These are phyloP conservation scores for Morbakka virulenta DNA, from an alignment of 30 jellyfish, hydroid and myxozoan genomes.

Conservation along the genomic window DNA sequence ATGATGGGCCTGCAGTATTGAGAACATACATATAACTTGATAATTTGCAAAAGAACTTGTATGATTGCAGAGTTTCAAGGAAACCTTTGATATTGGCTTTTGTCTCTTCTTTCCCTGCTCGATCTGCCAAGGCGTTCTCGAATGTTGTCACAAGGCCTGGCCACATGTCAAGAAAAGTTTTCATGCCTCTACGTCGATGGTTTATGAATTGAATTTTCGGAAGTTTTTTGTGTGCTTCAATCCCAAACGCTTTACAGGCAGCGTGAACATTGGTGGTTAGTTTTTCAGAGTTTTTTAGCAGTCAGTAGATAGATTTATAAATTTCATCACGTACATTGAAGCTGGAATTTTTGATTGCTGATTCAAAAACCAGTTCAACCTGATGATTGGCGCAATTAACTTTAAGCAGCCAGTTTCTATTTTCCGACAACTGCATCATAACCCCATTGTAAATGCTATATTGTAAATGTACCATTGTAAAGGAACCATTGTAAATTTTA, in stretches of 20 bases:
- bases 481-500: conserved; percentile 24
- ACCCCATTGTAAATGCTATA: conserved; percentile 16
- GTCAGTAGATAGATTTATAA: conserved; percentile 7
- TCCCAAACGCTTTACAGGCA: no score
- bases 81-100: conserved; percentile 26
- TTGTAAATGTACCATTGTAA: conserved; percentile 14
- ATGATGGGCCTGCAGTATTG: not conserved
- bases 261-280: conserved; percentile 6
- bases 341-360: conserved; percentile 1
- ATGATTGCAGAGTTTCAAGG: no score
- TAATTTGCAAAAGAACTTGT: no score
- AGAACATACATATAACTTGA: conserved; percentile 17
- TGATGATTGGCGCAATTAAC: conserved; percentile 31
- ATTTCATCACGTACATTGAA: conserved; percentile 30
- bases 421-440: conserved; percentile 7
- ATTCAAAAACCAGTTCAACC: conserved; percentile 15
- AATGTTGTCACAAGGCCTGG: no score
- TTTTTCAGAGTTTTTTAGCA: conserved; percentile 55
- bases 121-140: no score
- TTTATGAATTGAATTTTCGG: conserved; percentile 35
- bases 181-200: conserved; percentile 32
- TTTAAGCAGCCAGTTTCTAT: conserved; percentile 32
- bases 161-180: conserved; percentile 32
- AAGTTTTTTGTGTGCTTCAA: conserved; percentile 12
- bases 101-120: not conserved